Evolutionary conservation across 2,888 invertebrate species (phyloP), one percentile per base, ranked within the genome.

Genomic region (Busseola fusca): DNA sequence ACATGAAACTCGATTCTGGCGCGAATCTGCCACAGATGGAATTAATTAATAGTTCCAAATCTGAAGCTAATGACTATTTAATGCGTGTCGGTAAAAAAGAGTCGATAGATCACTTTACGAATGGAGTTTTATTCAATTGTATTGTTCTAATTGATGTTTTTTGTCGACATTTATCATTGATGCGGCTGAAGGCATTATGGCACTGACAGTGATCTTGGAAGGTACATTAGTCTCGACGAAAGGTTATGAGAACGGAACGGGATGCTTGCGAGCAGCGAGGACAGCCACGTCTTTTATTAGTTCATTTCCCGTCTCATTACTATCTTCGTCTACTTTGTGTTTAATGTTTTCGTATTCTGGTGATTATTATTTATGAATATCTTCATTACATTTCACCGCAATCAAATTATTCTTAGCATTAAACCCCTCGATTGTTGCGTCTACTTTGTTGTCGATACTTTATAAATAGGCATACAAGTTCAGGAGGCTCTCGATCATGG

Each of bases 71-170:
- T 91, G 90, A 89, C 88, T 90, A 85, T 90, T 90, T 89, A 90
- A 91, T 91, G 90, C 90, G 89, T 87, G 86, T 87, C 86, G 82
- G 80, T 75, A 81, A 83, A 89, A 89, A 88, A 86, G 84, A 87
- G 72, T 64, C 82, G 82, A 86, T 86, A 85, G 83, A 87, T 87
- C 84, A 82, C 78, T 82, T 73, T 78, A 71, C 63, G 82, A 83
- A 83, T 83, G 81, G 78, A 79, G 85, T 84, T 86, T 88, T 88
- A 88, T 91, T 91, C 91, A 90, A 91, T 90, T 90, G 90, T 90
- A 90, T 90, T 90, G 89, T 90, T 90, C 86, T 91, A 91, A 91
- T 92, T 92, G 90, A 82, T 82, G 85, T 90, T 93, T 90, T 91
- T 91, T 87, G 76, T 89, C 74, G 82, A 82, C 86, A 89, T 91